These are phyloP conservation scores for Yponomeuta sedellus DNA, from an alignment of 2,888 invertebrate genomes.

Conservation along the genomic window DNA sequence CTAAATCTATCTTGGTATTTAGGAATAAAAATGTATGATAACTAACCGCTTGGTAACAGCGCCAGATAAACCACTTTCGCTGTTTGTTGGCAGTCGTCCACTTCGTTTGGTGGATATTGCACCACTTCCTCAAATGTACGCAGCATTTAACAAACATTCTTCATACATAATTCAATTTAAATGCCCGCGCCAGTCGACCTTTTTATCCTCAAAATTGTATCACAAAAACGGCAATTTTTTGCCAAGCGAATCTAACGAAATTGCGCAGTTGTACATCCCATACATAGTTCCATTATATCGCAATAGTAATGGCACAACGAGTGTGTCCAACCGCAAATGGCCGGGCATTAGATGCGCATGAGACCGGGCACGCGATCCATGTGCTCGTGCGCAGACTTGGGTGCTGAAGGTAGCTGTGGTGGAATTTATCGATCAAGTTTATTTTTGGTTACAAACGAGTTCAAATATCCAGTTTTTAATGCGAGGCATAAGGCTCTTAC, in stretches of 20 bases:
- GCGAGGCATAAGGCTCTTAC: no score
- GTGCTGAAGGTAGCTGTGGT: not conserved
- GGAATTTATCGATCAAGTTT: not conserved
- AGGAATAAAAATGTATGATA: no score
- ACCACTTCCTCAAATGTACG: no score
- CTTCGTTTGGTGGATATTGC: no score
- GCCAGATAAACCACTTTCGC: no score
- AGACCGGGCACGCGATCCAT: conserved; percentile 49
- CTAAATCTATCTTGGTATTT: no score
- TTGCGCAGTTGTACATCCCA: conserved; percentile 23
- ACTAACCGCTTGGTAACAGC: no score
- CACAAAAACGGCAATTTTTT: not conserved
- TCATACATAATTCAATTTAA: no score
- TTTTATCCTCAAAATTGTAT: not conserved
- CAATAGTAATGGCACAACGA: conserved; percentile 28
- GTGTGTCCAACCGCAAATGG: conserved; percentile 59
- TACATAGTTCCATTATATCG: conserved; percentile 32
- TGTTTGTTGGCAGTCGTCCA: no score
- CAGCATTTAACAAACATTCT: no score
- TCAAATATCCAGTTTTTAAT: no score
- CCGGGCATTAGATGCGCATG: conserved; percentile 46
- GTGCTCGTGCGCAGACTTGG: conserved; percentile 23
- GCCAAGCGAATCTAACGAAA: not conserved
- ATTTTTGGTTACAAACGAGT: no score
- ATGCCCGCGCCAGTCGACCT: not conserved